Evolutionary conservation across 2,113 vertebrate species (phyloP).

Genomic region (Eudorcas thomsonii): DNA sequence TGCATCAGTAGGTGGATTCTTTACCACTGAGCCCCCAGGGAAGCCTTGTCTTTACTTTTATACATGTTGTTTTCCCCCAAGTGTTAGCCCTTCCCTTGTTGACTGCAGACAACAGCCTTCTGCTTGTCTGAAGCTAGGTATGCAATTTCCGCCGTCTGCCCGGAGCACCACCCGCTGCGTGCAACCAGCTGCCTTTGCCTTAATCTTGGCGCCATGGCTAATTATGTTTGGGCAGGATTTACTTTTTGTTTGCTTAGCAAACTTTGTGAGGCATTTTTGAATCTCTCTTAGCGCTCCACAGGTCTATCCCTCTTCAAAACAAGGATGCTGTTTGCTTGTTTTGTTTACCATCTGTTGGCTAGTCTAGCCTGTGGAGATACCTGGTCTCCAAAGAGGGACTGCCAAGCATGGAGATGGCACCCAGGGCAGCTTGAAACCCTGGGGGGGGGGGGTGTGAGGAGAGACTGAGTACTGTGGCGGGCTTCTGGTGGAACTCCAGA

Average conservation of each 20-base stretch:
- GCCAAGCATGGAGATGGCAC: rapidly evolving
- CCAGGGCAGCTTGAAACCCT: not conserved
- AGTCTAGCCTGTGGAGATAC: not conserved
- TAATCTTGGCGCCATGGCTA: not conserved
- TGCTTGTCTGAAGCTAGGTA: not conserved
- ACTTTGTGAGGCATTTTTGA: not conserved
- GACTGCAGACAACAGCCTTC: not conserved
- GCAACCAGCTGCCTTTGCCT: not conserved
- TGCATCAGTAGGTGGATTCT: not conserved
- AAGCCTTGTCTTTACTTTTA: not conserved
- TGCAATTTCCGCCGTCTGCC: rapidly evolving
- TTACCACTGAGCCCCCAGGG: not conserved
- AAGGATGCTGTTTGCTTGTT: not conserved
- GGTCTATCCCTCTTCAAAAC: not conserved
- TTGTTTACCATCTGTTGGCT: not conserved
- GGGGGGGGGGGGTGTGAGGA: rapidly evolving
- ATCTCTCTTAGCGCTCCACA: not conserved
- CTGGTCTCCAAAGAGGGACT: not conserved
- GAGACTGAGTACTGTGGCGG: not conserved
- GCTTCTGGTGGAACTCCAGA: not conserved
- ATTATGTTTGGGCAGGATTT: conserved; percentile 38
- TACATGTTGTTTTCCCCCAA: not conserved
- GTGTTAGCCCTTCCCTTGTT: not conserved
- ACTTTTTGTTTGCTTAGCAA: conserved; percentile 51
- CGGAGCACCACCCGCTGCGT: not conserved